These are phyloP conservation scores for Drosophila kanapiae DNA, from an alignment of 1,140 invertebrate species.

Conservation along the genomic window DNA sequence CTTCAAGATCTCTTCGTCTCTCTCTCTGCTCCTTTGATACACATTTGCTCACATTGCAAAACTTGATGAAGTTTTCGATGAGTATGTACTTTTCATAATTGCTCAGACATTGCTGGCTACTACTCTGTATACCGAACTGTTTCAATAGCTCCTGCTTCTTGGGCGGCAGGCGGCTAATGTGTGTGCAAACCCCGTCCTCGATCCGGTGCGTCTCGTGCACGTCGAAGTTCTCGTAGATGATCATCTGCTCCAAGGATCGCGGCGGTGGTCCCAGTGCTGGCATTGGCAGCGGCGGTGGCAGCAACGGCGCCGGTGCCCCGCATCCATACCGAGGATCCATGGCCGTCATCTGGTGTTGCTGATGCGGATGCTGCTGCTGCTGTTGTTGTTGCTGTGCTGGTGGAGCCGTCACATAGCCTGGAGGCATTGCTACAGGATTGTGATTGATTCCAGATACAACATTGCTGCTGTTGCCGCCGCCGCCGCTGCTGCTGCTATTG, in stretches of 20 bases:
- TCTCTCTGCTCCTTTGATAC: conserved; percentile 37
- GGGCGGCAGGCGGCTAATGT: conserved; percentile 82
- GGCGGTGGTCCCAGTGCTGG: conserved; percentile 60
- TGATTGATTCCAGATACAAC: conserved; percentile 12
- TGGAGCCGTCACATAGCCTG: conserved; percentile 43
- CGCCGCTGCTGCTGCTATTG: conserved; percentile 40
- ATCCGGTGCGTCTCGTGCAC: conserved; percentile 83
- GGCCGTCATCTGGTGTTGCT: conserved; percentile 29
- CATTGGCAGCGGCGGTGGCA: conserved; percentile 50
- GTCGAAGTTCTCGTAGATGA: conserved; percentile 84
- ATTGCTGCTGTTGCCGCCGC: conserved; percentile 32
- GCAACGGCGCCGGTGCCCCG: conserved; percentile 29
- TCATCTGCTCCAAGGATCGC: conserved; percentile 72
- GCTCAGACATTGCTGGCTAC: conserved; percentile 84
- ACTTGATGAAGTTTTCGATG: conserved; percentile 85
- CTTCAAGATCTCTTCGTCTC: conserved; percentile 20
- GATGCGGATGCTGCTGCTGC: conserved; percentile 38
- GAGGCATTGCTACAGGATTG: conserved; percentile 23
- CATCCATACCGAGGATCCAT: conserved; percentile 63
- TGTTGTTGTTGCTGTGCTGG: conserved; percentile 26
- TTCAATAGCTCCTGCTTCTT: conserved; percentile 85
- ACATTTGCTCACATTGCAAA: conserved; percentile 85
- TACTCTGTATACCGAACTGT: conserved; percentile 85
- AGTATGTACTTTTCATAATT: conserved; percentile 85
- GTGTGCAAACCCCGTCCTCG: conserved; percentile 83